phyloP scores from a whole-genome alignment of 1,140 invertebrate genomes.

The Heliconius hewitsoni region DNA sequence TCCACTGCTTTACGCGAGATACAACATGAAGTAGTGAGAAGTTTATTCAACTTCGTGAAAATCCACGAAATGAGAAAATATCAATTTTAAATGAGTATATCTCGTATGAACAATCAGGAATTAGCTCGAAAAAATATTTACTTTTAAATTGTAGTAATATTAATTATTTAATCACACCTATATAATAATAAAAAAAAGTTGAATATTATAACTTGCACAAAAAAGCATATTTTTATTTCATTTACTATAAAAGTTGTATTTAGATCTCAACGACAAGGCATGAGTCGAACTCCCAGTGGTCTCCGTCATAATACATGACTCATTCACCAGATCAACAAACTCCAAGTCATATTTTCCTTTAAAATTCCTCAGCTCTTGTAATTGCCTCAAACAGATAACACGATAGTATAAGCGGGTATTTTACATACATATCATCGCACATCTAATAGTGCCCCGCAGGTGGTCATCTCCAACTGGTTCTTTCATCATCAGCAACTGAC shows the following conservation, averaged over 20 bases:
- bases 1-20: too few relatives aligned
- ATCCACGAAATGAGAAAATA: not conserved
- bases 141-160: too few relatives aligned
- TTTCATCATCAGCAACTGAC: slow-evolving; percentile 21
- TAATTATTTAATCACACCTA: not conserved
- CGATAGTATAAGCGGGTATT: slow-evolving; percentile 18
- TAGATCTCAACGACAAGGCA: too few relatives aligned
- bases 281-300: not conserved
- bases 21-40: too few relatives aligned
- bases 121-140: too few relatives aligned
- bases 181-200: too few relatives aligned
- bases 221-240: too few relatives aligned
- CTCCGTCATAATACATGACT: not conserved
- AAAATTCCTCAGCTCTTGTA: slow-evolving; percentile 2
- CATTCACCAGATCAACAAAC: slow-evolving; percentile 5
- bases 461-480: slow-evolving; percentile 29
- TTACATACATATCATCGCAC: slow-evolving; percentile 19
- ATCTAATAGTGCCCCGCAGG: slow-evolving; percentile 29
- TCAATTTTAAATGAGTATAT: not conserved
- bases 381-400: slow-evolving; percentile 16
- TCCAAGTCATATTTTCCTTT: not conserved
- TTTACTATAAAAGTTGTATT: too few relatives aligned
- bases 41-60: not conserved
- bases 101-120: not conserved
- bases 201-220: too few relatives aligned